phyloP scores from a whole-genome alignment of 2,113 vertebrate species.

The Chaenocephalus aceratus region DNA sequence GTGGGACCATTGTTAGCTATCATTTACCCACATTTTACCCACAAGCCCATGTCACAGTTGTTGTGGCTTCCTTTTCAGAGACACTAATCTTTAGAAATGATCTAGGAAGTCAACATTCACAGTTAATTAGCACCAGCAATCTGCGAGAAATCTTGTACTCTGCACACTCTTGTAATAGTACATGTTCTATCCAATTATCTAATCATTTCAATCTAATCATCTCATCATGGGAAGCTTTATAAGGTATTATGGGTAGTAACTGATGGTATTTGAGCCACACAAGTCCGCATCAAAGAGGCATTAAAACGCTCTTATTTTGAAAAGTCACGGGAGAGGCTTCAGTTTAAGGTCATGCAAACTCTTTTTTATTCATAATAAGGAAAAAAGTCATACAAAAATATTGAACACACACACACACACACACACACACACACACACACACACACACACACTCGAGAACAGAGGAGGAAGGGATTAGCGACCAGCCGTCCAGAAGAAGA shows the following conservation, averaged over 20 bases:
- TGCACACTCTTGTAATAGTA: conserved; percentile 60
- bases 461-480: conserved; percentile 71
- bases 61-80: conserved; percentile 58
- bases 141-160: conserved; percentile 61
- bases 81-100: conserved; percentile 69
- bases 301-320: conserved; percentile 42
- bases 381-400: conserved; percentile 23
- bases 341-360: conserved; percentile 39
- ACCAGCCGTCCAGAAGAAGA: conserved; percentile 72
- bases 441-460: conserved; percentile 55
- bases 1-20: not conserved
- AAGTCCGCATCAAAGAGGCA: conserved; percentile 21
- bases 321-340: conserved; percentile 26
- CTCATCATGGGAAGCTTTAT: conserved; percentile 67
- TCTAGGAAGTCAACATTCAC: conserved; percentile 71
- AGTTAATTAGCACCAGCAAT: conserved; percentile 71
- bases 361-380: conserved; percentile 49
- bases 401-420: conserved; percentile 38
- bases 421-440: conserved; percentile 32
- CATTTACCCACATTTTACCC: conserved; percentile 37
- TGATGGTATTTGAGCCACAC: conserved; percentile 25
- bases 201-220: conserved; percentile 78
- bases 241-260: conserved; percentile 54
- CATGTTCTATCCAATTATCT: conserved; percentile 77
- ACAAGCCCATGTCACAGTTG: conserved; percentile 40